phyloP scores from a whole-genome alignment of 2,113 vertebrate genomes.

The Raja brachyura region DNA sequence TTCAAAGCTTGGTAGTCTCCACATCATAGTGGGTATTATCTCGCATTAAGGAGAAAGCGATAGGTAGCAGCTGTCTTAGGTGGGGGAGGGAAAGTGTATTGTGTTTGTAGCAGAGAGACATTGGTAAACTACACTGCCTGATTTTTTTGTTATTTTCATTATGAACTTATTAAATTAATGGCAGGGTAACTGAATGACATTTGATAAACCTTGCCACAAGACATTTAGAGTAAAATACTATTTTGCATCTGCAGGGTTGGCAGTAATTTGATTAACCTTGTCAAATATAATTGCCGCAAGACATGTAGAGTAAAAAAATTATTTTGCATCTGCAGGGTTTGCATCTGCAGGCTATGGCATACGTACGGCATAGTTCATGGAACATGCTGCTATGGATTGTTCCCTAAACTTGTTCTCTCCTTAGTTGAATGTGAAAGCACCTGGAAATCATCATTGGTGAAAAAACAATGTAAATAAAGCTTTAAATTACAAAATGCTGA shows the following conservation, averaged over 20 bases:
- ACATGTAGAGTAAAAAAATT: neutral
- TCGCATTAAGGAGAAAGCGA: neutral
- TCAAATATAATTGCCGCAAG: neutral
- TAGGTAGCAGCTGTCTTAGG: neutral
- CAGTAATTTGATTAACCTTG: neutral
- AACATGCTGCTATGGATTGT: neutral
- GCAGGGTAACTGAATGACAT: neutral
- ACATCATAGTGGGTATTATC: too few relatives aligned
- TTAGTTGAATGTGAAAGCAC: neutral
- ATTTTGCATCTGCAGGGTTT: neutral
- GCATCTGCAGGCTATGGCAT: too few relatives aligned
- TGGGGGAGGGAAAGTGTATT: neutral
- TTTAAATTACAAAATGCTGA: slow-evolving; percentile 51
- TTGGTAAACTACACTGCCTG: neutral
- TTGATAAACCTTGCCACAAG: neutral
- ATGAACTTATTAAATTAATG: neutral
- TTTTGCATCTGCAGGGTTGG: neutral
- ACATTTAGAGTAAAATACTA: neutral
- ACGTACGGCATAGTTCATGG: neutral
- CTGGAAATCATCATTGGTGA: slow-evolving; percentile 53
- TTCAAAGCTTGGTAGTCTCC: too few relatives aligned
- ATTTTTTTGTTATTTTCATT: neutral
- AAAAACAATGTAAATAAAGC: slow-evolving; percentile 52
- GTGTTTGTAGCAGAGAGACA: neutral
- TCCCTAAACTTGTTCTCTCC: neutral